phyloP scores from a whole-genome alignment of 2,113 vertebrate genomes.

The Neolamprologus kungweensis region DNA sequence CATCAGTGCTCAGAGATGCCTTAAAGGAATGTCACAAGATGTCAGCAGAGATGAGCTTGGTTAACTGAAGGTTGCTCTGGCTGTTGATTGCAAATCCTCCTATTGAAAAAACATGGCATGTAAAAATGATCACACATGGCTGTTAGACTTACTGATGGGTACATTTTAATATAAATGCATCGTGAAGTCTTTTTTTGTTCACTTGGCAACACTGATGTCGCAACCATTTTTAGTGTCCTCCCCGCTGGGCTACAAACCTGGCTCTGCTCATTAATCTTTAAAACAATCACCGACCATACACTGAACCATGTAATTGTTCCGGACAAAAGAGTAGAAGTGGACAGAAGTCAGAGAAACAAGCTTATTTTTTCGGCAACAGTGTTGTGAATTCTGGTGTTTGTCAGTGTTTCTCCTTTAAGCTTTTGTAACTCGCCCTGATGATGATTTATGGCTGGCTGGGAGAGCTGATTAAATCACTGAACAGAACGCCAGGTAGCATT shows the following conservation, averaged over 20 bases:
- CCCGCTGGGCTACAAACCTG: not conserved
- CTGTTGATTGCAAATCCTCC: not conserved
- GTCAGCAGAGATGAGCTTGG: not conserved
- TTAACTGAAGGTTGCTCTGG: not conserved
- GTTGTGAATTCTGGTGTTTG: not conserved
- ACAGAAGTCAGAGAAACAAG: not conserved
- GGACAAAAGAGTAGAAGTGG: not conserved
- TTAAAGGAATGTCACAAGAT: not conserved
- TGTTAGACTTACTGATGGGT: not conserved
- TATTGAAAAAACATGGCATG: not conserved
- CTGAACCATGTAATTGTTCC: not conserved
- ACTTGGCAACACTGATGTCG: not conserved
- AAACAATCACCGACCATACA: not conserved
- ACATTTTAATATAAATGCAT: not conserved
- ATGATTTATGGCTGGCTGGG: constrained; percentile 61
- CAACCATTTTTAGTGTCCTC: not conserved
- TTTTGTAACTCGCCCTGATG: constrained; percentile 47
- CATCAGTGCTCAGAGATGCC: not conserved
- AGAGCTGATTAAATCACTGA: constrained; percentile 61
- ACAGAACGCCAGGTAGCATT: constrained; percentile 57
- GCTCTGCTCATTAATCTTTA: not conserved
- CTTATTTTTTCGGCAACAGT: not conserved
- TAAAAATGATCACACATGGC: not conserved
- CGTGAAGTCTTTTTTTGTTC: not conserved
- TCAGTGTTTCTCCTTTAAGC: constrained; percentile 24